These are phyloP conservation scores for Pentamera pediparva DNA, from an alignment of 53 echinoderm and acorn worm species.

Conservation along the genomic window DNA sequence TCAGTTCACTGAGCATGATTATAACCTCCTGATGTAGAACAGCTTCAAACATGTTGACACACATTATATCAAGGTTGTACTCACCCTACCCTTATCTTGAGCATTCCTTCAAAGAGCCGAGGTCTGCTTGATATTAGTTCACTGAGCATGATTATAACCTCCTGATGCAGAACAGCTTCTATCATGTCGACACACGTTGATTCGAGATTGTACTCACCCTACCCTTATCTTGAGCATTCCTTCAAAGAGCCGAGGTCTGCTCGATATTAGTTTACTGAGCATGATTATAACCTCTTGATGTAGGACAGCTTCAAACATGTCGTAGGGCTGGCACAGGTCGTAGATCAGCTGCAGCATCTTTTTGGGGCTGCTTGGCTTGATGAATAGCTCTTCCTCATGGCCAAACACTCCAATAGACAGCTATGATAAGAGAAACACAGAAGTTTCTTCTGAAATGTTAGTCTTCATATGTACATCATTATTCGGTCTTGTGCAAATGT, in stretches of 20 bases:
- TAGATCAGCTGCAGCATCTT: slow-evolving; percentile 71
- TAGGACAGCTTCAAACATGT: slow-evolving; percentile 72
- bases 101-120: slow-evolving; percentile 72
- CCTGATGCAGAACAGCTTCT: slow-evolving; percentile 93
- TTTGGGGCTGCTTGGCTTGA: slow-evolving; percentile 62
- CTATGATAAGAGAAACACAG: too few relatives aligned
- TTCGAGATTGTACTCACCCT: slow-evolving; percentile 58
- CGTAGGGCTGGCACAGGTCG: slow-evolving; percentile 64
- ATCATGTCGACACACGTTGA: too few relatives aligned
- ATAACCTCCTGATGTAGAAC: too few relatives aligned
- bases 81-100: slow-evolving; percentile 93
- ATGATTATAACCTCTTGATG: slow-evolving; percentile 92
- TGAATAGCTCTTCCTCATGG: slow-evolving; percentile 77
- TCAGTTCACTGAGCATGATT: too few relatives aligned
- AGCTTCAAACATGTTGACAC: too few relatives aligned
- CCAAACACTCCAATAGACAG: slow-evolving; percentile 89
- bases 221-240: slow-evolving; percentile 91
- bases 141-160: slow-evolving; percentile 78
- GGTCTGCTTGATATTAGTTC: slow-evolving; percentile 63
- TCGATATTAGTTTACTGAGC: slow-evolving; percentile 70
- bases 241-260: slow-evolving; percentile 58
- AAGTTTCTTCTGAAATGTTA: too few relatives aligned
- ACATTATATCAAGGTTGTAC: too few relatives aligned
- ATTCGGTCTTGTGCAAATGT: too few relatives aligned
- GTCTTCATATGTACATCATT: too few relatives aligned